Conservation (phyloP, 2,797 vertebrate species). For the Takifugu ocellatus region DNA sequence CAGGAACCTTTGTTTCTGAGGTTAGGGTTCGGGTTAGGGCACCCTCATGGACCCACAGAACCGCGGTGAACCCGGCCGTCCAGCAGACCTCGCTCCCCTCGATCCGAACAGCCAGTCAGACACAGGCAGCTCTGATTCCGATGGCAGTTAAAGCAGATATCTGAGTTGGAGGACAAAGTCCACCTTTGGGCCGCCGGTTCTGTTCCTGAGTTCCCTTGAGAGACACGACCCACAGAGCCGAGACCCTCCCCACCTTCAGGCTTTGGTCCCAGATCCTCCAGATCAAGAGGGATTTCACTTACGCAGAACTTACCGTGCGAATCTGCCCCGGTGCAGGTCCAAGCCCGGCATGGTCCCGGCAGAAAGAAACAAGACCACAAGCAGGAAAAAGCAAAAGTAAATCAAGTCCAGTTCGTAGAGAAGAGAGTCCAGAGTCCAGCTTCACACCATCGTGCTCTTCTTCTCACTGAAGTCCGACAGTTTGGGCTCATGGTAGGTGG, state of each 20-base stretch:
- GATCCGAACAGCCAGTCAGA: no score
- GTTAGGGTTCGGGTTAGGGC: no score
- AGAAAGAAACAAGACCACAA: constrained; percentile 20
- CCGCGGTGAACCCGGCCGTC: no score
- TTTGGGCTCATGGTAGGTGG: constrained; percentile 64
- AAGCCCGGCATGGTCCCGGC: constrained; percentile 42
- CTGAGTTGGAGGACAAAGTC: no score
- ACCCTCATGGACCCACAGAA: no score
- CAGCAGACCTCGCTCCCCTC: no score
- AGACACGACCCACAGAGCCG: neutral
- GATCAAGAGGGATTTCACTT: constrained; percentile 53
- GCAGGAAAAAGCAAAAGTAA: neutral
- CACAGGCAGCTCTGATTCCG: no score
- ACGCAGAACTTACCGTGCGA: constrained; percentile 57
- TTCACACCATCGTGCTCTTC: constrained; percentile 79
- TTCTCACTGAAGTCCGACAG: constrained; percentile 68
- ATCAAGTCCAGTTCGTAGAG: constrained; percentile 22
- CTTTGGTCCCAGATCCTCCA: neutral
- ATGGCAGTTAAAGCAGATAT: no score
- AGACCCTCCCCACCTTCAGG: constrained; percentile 13
- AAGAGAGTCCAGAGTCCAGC: constrained; percentile 3
- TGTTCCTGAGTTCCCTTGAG: neutral
- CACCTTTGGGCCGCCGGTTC: no score
- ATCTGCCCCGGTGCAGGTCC: constrained; percentile 44
- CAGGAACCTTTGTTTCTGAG: no score